Evolutionary conservation across 2,888 invertebrate species (phyloP), one percentile per base, ranked within the genome.

Genomic region (Beris chalybata): DNA sequence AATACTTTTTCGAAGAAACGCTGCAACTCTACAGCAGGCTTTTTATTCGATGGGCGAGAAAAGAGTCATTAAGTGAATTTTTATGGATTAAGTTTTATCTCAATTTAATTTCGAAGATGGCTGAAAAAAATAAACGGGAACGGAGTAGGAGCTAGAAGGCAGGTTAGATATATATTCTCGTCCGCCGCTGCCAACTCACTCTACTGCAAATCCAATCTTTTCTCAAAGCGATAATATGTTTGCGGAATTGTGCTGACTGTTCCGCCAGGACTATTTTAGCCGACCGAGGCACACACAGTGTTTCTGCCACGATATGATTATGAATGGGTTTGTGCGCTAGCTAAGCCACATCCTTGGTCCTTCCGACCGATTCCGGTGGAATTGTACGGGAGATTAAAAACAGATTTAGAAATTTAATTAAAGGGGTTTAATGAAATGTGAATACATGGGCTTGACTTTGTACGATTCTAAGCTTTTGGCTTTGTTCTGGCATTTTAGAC

Each of bases 61-160:
- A 61, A 64, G 61, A 69, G 65, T 67, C 69, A 69, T 67, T 69
- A 67, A 67, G 67, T 67, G 69, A 69, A 65, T 69, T 69, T 69
- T 69, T 69, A 65, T 67, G 67, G 69, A 69, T 69, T 69, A 69
- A 69, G 61, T 67, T 69, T 69, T 67, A 69, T 69, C 69, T 65
- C 61, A 67, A 65, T 67, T 69, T 65, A 69, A 69, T 69, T 65
- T 65, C 47, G 56, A 65, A 22, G 31, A 48, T 6, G 43, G 43
- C 38, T n/a, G 43, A 43, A 43, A 56, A 48, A 48, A 38, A n/a
- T n/a, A n/a, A 48, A 50, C n/a, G 13, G 6, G 44, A n/a, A n/a
- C 44, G n/a, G 15, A 15, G 15, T n/a, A 48, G 1, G 12, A 3
- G n/a, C 44, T 44, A 44, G 9, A 48, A 15, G 15, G 4, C 7